These are phyloP conservation scores for Lochmaea crataegi DNA, from an alignment of 2,888 invertebrate species.

Conservation along the genomic window DNA sequence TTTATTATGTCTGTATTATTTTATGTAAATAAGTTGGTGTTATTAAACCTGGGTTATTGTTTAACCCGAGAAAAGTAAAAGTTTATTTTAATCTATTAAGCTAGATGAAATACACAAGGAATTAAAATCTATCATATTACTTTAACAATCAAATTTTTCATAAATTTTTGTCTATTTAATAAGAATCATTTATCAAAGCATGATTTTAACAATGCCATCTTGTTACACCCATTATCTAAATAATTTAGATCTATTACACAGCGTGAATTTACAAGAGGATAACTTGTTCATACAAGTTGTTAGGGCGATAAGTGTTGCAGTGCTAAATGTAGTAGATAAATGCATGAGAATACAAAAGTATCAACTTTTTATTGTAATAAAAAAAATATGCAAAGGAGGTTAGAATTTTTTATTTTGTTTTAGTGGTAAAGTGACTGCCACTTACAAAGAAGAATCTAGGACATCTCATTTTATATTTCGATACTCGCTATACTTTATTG, in stretches of 20 bases:
- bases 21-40: constrained; percentile 40
- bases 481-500: no score
- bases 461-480: no score
- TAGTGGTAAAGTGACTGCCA: no score
- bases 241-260: not conserved
- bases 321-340: not conserved
- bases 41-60: constrained; percentile 22
- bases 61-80: not conserved
- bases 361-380: not conserved
- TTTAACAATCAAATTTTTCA: not conserved
- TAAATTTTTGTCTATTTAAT: not conserved
- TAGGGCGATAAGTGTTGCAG: not conserved
- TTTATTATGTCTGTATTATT: constrained; percentile 33
- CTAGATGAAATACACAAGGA: no score
- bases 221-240: not conserved
- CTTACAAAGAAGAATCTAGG: no score
- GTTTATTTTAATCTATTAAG: not conserved
- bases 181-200: not conserved
- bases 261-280: not conserved
- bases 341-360: not conserved
- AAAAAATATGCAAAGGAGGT: no score
- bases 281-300: not conserved
- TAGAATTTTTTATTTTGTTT: no score
- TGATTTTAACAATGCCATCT: not conserved
- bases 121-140: not conserved